These are phyloP conservation scores for Sogatella furcifera DNA, from an alignment of 1,140 invertebrate genomes.

Conservation along the genomic window DNA sequence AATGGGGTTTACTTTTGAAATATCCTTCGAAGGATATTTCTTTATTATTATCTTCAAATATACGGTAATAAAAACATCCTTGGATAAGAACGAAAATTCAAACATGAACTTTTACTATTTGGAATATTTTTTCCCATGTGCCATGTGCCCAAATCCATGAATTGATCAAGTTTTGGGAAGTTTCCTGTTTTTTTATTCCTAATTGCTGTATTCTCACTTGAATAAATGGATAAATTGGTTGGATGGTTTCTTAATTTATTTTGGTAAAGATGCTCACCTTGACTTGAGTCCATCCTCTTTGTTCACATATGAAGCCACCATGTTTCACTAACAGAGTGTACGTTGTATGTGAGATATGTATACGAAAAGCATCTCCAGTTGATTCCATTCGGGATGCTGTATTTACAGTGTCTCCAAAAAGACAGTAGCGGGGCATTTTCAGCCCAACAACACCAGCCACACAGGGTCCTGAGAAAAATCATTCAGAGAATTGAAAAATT, in stretches of 20 bases:
- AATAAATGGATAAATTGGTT: too few species aligned
- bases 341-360: slow-evolving; percentile 59
- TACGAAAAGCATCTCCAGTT: slow-evolving; percentile 52
- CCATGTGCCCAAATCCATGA: too few species aligned
- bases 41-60: too few species aligned
- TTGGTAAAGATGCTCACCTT: slow-evolving; percentile 40
- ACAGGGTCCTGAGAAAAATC: slow-evolving; percentile 40
- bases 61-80: too few species aligned
- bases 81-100: too few species aligned
- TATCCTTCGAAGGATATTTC: too few species aligned
- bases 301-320: slow-evolving; percentile 54
- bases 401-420: slow-evolving; percentile 87
- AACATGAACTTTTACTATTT: too few species aligned
- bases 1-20: too few species aligned
- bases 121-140: too few species aligned
- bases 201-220: too few species aligned
- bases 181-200: too few species aligned
- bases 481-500: not conserved
- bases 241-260: not conserved
- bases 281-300: slow-evolving; percentile 55
- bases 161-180: too few species aligned
- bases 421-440: slow-evolving; percentile 80
- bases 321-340: slow-evolving; percentile 50
- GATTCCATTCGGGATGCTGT: slow-evolving; percentile 60
- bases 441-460: slow-evolving; percentile 68